Evolutionary conservation across 2,797 vertebrate species (phyloP).

Genomic region (Jordanella pulchra): DNA sequence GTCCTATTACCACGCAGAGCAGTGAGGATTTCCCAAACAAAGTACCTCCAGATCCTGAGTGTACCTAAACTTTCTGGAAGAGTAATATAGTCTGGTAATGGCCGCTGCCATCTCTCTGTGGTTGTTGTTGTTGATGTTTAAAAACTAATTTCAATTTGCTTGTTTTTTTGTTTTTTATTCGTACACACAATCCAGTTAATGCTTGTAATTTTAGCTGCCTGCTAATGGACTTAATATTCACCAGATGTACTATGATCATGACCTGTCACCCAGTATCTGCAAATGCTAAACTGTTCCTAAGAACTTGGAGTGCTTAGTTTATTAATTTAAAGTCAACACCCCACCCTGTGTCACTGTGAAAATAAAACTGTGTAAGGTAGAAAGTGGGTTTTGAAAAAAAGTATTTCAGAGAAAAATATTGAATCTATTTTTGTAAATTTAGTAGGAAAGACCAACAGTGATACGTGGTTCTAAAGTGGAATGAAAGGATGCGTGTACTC

Average conservation of each 20-base stretch:
- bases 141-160: constrained; percentile 51
- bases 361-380: background rate
- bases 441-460: background rate
- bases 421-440: background rate
- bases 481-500: background rate
- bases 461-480: background rate
- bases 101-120: constrained; percentile 49
- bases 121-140: constrained; percentile 45
- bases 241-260: constrained; percentile 45
- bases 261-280: constrained; percentile 42
- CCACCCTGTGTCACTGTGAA: constrained; percentile 19
- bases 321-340: constrained; percentile 56
- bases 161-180: constrained; percentile 55
- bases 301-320: constrained; percentile 55
- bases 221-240: constrained; percentile 60
- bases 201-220: constrained; percentile 57
- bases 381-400: too few species aligned
- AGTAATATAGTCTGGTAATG: constrained; percentile 67
- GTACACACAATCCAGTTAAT: constrained; percentile 34
- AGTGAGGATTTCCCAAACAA: constrained; percentile 76
- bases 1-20: constrained; percentile 59
- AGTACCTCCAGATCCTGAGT: constrained; percentile 67
- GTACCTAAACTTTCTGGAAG: constrained; percentile 74
- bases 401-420: background rate
- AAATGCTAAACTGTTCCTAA: constrained; percentile 65